Conservation (phyloP, 2,113 vertebrate species). For the Ctenomys sociabilis region DNA sequence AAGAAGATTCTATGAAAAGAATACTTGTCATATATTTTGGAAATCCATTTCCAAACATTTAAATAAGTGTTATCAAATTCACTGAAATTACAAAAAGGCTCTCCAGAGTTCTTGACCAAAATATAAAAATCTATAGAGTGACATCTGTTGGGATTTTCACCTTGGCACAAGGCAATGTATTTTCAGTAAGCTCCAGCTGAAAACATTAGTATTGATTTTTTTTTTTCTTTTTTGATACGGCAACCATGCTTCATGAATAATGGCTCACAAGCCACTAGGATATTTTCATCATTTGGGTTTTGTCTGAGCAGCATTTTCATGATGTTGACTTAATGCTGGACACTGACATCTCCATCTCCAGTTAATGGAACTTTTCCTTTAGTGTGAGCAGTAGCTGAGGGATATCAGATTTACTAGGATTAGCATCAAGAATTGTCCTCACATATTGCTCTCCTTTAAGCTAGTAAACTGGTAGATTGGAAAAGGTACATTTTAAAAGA, state of each 20-base stretch:
- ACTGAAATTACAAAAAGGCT: background rate
- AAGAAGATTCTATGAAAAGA: background rate
- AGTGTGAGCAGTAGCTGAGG: background rate
- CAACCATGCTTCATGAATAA: constrained; percentile 39
- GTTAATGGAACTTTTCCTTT: constrained; percentile 57
- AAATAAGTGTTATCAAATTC: background rate
- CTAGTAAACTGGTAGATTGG: background rate
- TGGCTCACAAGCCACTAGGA: background rate
- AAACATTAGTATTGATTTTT: constrained; percentile 56
- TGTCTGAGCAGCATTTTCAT: constrained; percentile 39
- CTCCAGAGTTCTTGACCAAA: background rate
- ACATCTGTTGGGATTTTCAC: background rate
- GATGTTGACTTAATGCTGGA: constrained; percentile 48
- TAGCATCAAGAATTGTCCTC: background rate
- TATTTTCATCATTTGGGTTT: constrained; percentile 57
- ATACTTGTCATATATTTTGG: background rate
- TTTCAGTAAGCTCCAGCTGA: constrained; percentile 40
- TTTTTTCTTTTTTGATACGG: background rate
- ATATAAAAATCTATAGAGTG: background rate
- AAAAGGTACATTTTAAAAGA: background rate
- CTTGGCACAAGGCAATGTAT: constrained; percentile 6
- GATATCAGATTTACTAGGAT: constrained; percentile 29
- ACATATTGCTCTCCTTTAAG: background rate
- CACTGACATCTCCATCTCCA: constrained; percentile 57
- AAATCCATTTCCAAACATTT: constrained; percentile 13